These are phyloP conservation scores for Cyclophora punctaria DNA, from an alignment of 2,888 invertebrate genomes.

Conservation along the genomic window DNA sequence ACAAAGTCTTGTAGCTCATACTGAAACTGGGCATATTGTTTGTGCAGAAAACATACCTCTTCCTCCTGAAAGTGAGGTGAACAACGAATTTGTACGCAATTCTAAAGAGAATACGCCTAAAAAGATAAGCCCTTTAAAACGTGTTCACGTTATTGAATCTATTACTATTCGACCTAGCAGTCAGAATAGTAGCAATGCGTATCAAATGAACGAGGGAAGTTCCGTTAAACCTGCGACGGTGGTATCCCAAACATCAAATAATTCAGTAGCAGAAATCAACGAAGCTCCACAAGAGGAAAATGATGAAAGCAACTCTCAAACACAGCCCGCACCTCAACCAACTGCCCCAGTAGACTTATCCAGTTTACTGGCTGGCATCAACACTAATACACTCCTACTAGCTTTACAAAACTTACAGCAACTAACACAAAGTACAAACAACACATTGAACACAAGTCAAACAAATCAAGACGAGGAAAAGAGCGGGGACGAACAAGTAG, in stretches of 20 bases:
- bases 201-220: constrained; percentile 1
- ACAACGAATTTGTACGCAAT: too few species aligned
- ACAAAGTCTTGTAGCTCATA: too few species aligned
- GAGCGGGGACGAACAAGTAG: constrained; percentile 24
- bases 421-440: constrained; percentile 32
- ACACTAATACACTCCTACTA: constrained; percentile 54
- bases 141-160: constrained; percentile 53
- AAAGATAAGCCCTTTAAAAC: constrained; percentile 41
- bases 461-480: constrained; percentile 19
- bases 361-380: constrained; percentile 53
- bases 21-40: too few species aligned
- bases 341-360: constrained; percentile 39
- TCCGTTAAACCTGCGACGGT: background rate
- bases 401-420: constrained; percentile 66
- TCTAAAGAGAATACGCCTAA: constrained; percentile 9
- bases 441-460: constrained; percentile 15
- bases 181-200: background rate
- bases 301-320: constrained; percentile 1
- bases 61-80: too few species aligned
- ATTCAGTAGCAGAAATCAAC: background rate
- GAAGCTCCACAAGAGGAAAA: constrained; percentile 1
- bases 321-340: constrained; percentile 2
- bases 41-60: too few species aligned
- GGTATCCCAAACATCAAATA: too few species aligned
- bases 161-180: constrained; percentile 39